These are phyloP conservation scores for Tipula helvola DNA, from an alignment of 2,888 invertebrate genomes.

Conservation along the genomic window DNA sequence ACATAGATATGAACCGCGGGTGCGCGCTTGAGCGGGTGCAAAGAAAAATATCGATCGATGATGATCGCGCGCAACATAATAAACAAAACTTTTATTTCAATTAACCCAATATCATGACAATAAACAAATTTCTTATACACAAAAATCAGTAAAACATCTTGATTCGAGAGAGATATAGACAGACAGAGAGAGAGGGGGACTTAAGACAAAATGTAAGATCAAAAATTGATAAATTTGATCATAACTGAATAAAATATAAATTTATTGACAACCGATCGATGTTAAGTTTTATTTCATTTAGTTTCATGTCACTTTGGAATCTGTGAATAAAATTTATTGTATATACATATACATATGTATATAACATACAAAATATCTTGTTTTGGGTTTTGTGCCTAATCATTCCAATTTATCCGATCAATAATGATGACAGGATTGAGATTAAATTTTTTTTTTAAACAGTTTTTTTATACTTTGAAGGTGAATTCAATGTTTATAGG, in stretches of 20 bases:
- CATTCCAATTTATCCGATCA: not conserved
- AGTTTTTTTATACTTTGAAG: not conserved
- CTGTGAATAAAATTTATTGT: not conserved
- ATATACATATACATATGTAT: too few relatives aligned
- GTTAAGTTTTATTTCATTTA: not conserved
- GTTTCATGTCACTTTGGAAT: not conserved
- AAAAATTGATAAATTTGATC: not conserved
- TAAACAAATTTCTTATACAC: not conserved
- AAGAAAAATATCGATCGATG: not conserved
- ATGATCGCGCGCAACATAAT: not conserved
- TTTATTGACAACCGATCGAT: conserved; percentile 4
- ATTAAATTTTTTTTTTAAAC: not conserved
- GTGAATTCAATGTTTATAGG: not conserved
- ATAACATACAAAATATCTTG: not conserved
- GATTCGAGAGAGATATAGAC: not conserved
- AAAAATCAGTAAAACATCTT: not conserved
- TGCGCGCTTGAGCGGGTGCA: not conserved
- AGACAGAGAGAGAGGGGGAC: not conserved
- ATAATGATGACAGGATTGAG: not conserved
- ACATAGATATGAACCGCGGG: not conserved
- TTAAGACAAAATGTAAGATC: not conserved
- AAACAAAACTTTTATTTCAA: not conserved
- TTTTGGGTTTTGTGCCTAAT: not conserved
- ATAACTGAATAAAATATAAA: not conserved
- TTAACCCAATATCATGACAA: not conserved